phyloP scores from a whole-genome alignment of 1,140 invertebrate species.

The Megalonaias nervosa region DNA sequence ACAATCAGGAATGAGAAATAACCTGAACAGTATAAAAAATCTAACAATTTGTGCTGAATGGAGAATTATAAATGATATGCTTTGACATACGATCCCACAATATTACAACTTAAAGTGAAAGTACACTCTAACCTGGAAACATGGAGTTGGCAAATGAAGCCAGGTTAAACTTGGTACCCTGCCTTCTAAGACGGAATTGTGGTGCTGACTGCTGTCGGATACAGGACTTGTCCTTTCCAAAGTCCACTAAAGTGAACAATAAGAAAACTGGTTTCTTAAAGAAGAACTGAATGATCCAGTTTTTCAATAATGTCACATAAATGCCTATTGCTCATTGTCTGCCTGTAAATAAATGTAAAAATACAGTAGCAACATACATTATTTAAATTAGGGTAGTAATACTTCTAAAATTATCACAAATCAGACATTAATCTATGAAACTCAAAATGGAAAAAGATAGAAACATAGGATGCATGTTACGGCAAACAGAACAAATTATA shows the following conservation, averaged over 20 bases:
- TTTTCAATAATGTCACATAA: background rate
- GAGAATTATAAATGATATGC: too few species aligned
- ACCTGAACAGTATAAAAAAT: too few species aligned
- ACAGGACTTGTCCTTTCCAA: conserved; percentile 61
- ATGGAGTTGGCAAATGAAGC: conserved; percentile 75
- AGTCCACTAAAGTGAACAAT: conserved; percentile 51
- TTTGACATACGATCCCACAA: background rate
- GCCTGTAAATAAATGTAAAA: too few species aligned
- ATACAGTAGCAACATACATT: too few species aligned
- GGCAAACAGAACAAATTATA: too few species aligned
- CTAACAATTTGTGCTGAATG: too few species aligned
- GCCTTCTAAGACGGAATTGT: conserved; percentile 82
- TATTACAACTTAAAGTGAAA: background rate
- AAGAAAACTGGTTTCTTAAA: conserved; percentile 34
- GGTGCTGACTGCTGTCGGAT: conserved; percentile 68
- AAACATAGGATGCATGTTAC: too few species aligned
- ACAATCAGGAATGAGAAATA: too few species aligned
- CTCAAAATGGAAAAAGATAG: too few species aligned
- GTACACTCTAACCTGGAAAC: conserved; percentile 76
- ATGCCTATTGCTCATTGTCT: background rate
- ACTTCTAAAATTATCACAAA: too few species aligned
- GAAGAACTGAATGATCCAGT: background rate
- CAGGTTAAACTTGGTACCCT: conserved; percentile 74
- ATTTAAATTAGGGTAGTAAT: too few species aligned
- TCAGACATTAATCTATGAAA: too few species aligned